Percentiles rank a stretch among this genome's conserved stretches.
These are phyloP conservation scores for Micromesistius poutassou DNA, from an alignment of 2,797 vertebrate genomes.

Conservation along the genomic window DNA sequence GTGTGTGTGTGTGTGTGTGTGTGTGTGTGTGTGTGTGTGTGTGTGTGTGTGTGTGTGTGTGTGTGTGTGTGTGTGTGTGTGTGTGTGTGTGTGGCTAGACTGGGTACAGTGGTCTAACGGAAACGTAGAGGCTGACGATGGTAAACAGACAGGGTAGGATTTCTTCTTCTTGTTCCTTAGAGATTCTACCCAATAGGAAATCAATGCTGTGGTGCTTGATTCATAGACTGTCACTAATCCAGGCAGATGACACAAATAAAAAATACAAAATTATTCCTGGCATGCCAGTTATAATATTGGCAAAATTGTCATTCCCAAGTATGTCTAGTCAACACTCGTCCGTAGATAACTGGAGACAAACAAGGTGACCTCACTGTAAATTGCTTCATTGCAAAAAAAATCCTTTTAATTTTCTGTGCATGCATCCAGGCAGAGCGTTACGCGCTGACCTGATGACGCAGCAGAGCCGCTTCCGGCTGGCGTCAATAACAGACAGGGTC, in stretches of 20 bases:
- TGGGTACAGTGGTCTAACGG: slow-evolving; percentile 2
- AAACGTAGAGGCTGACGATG: slow-evolving; percentile 4
- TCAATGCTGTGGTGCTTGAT: slow-evolving; percentile 25
- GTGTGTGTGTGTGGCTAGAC: slow-evolving; percentile 12
- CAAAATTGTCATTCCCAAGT: neutral
- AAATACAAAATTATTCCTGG: neutral
- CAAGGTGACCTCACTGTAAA: slow-evolving; percentile 68
- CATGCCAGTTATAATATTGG: neutral
- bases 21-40: neutral
- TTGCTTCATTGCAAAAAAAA: slow-evolving; percentile 73
- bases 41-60: too few relatives aligned
- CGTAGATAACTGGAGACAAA: neutral
- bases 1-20: slow-evolving; percentile 17
- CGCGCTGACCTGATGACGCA: slow-evolving; percentile 73
- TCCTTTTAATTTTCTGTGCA: slow-evolving; percentile 64
- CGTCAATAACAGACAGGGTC: slow-evolving; percentile 67
- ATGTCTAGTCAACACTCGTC: neutral
- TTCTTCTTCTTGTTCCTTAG: neutral
- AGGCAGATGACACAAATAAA: neutral
- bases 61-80: too few relatives aligned
- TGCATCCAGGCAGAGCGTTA: slow-evolving; percentile 47
- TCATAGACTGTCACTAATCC: neutral
- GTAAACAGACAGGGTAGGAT: slow-evolving; percentile 1
- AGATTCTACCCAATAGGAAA: slow-evolving; percentile 21
- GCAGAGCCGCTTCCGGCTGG: slow-evolving; percentile 65